These are phyloP conservation scores for Drosophila albomicans DNA, from an alignment of 1,140 invertebrate genomes.

Conservation along the genomic window DNA sequence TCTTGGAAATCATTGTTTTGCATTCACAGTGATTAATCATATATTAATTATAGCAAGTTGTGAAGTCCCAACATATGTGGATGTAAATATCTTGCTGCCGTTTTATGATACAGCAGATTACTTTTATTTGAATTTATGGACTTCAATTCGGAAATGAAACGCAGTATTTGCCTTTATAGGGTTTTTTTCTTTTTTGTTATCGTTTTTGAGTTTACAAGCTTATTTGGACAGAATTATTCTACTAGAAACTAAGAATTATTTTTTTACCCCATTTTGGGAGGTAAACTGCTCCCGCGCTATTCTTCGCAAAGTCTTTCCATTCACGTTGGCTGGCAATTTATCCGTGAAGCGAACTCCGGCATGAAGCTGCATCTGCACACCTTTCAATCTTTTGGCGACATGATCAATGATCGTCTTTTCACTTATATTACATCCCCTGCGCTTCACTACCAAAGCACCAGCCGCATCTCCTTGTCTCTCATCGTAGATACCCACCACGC, in stretches of 20 bases:
- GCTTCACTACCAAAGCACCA: slow-evolving; percentile 57
- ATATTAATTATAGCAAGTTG: too few species aligned
- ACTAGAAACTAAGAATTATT: background rate
- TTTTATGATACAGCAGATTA: too few species aligned
- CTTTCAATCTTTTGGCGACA: slow-evolving; percentile 71
- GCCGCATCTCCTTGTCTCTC: slow-evolving; percentile 55
- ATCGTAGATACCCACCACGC: slow-evolving; percentile 68
- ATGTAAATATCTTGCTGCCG: too few species aligned
- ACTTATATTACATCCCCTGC: slow-evolving; percentile 31
- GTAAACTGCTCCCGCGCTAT: slow-evolving; percentile 81
- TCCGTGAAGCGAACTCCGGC: slow-evolving; percentile 87
- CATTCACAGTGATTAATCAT: too few species aligned
- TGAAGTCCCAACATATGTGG: too few species aligned
- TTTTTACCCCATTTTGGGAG: slow-evolving; percentile 7
- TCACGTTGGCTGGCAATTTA: slow-evolving; percentile 87
- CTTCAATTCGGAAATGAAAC: too few species aligned
- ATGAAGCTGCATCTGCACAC: slow-evolving; percentile 85
- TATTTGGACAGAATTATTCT: background rate
- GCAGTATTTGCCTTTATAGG: too few species aligned
- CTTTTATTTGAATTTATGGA: too few species aligned
- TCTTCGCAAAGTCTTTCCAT: slow-evolving; percentile 88
- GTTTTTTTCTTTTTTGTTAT: too few species aligned
- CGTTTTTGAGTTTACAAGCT: too few species aligned
- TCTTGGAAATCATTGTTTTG: too few species aligned
- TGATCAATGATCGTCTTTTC: slow-evolving; percentile 59